A percentile compares a stretch with the other conserved stretches of the same genome.
phyloP scores from a whole-genome alignment of 2,797 vertebrate species.

The Sternotherus odoratus region DNA sequence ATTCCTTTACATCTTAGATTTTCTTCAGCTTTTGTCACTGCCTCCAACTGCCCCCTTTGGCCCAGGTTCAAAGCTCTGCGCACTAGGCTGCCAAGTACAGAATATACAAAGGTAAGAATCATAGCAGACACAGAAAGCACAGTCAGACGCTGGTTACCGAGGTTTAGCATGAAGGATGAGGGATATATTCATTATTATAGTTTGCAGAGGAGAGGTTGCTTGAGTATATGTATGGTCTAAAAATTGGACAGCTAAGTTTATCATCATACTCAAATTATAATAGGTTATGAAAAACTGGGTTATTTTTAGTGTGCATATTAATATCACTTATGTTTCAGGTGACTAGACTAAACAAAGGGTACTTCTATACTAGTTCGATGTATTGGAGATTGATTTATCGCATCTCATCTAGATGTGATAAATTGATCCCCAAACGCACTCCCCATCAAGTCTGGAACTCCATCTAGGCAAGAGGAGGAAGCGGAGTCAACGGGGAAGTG shows the following conservation, averaged over 20 bases:
- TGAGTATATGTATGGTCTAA: neutral
- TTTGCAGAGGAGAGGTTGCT: neutral
- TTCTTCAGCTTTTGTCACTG: too few relatives aligned
- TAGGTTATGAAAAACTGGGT: neutral
- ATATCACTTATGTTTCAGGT: neutral
- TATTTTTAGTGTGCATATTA: neutral
- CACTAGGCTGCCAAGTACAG: neutral
- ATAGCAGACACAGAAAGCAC: neutral
- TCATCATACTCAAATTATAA: neutral
- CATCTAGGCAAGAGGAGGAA: too few relatives aligned
- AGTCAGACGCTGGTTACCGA: accelerated
- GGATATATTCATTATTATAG: neutral
- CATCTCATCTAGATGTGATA: too few relatives aligned
- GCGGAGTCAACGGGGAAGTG: too few relatives aligned
- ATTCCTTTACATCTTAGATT: too few relatives aligned
- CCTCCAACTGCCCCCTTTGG: too few relatives aligned
- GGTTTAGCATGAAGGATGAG: neutral
- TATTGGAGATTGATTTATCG: too few relatives aligned
- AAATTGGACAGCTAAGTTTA: neutral
- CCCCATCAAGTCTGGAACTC: too few relatives aligned
- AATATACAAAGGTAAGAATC: accelerated
- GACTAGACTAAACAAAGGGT: neutral
- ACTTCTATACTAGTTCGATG: too few relatives aligned
- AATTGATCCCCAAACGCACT: too few relatives aligned
- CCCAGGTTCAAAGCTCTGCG: too few relatives aligned